Conservation (phyloP, 2,113 vertebrate genomes). For the Fukomys damarensis region DNA sequence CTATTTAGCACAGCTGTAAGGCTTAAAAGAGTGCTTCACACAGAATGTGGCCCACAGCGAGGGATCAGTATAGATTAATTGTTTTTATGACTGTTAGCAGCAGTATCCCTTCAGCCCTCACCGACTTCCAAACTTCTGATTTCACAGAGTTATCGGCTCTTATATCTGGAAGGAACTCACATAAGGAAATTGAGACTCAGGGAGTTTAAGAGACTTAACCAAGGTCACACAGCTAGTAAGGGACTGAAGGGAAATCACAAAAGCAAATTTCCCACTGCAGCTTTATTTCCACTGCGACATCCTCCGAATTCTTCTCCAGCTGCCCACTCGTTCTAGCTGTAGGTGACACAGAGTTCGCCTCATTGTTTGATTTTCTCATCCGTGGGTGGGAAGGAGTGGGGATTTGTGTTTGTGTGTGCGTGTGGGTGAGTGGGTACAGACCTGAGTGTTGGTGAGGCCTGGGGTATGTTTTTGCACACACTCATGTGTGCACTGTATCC, state of each 20-base stretch:
- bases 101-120: not conserved
- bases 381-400: not conserved
- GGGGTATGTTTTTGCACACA: not conserved
- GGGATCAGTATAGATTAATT: not conserved
- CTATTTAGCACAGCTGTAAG: not conserved
- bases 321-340: not conserved
- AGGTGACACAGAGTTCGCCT: not conserved
- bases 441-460: not conserved
- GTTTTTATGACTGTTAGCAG: not conserved
- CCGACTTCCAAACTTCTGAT: slow-evolving; percentile 24
- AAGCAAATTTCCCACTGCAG: not conserved
- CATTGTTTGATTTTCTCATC: not conserved
- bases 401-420: not conserved
- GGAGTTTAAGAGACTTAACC: not conserved
- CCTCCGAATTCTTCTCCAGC: not conserved
- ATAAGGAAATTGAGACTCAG: not conserved
- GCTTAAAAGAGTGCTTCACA: not conserved
- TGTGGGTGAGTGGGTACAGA: not conserved
- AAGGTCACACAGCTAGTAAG: not conserved
- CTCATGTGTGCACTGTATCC: not conserved
- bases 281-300: not conserved
- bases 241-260: not conserved
- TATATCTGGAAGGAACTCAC: not conserved
- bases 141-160: not conserved
- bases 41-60: not conserved